Conservation (phyloP, 2,888 invertebrate genomes). For the Apodemia duryi region DNA sequence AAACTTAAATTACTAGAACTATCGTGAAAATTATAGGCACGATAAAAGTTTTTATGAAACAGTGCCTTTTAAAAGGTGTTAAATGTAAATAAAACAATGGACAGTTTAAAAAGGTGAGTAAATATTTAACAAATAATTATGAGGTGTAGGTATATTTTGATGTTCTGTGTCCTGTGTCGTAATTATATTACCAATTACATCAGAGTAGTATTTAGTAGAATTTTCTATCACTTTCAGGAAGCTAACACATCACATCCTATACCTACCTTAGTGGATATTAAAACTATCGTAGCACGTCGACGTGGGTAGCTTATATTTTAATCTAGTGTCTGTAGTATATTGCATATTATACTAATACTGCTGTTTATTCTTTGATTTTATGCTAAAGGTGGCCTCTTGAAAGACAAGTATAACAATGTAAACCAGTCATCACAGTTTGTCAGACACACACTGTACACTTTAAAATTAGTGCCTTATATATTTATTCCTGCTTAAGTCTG, state of each 20-base stretch:
- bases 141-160: background rate
- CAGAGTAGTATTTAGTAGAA: background rate
- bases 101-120: slow-evolving; percentile 11
- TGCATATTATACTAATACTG: too few relatives aligned
- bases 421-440: too few relatives aligned
- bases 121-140: background rate
- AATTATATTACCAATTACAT: background rate
- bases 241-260: background rate
- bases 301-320: background rate
- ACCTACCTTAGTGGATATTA: background rate
- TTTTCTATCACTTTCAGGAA: slow-evolving; percentile 2
- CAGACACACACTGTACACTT: too few relatives aligned
- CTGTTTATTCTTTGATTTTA: too few relatives aligned
- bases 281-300: background rate
- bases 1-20: background rate
- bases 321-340: too few relatives aligned
- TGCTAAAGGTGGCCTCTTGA: too few relatives aligned
- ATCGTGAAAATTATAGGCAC: background rate
- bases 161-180: background rate
- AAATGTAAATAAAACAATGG: background rate
- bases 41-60: background rate
- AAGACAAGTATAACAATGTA: too few relatives aligned
- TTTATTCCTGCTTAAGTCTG: too few relatives aligned
- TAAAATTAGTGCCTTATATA: too few relatives aligned
- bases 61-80: background rate